Base-by-base conservation (phyloP, 2,888 invertebrate genomes). In the Strigamia transsilvanica region DNA sequence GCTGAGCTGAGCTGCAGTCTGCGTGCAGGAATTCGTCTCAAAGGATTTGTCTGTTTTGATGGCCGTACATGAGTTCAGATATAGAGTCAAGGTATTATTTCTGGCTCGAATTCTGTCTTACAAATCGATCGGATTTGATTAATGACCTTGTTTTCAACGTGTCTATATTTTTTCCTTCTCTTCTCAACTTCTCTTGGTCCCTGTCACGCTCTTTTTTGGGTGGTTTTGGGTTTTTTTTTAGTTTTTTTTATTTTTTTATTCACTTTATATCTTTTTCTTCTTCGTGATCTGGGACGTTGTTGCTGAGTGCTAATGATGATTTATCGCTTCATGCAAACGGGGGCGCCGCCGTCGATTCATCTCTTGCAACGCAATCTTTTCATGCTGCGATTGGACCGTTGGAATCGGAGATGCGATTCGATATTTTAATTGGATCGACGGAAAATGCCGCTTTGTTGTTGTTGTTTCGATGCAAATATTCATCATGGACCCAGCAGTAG, bases 121-220 rank as follows among this genome's bases (percentile, higher is more conserved):
- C 56, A 56, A 56, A 56, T 56, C 56, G 56, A 18, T 21, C 56
- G n/a, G 21, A 15, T 56, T 56, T 56, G 56, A 56, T 56, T 56
- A 56, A 56, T 56, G 56, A 56, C 56, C 56, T 56, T 56, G 56
- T 56, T 56, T 56, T 56, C 56, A 56, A 56, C 56, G 18, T 56
- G 56, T 56, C 56, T 56, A n/a, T 56, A 18, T 56, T 56, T 56
- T 56, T 18, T 56, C 9, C 9, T 21, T n/a, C 51, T 13, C 42
- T 1, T 51, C 51, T 51, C 51, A 51, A 51, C 51, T 51, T 51
- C 51, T 51, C 51, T 56, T 56, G 56, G 56, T 56, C 56, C 21
- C 56, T 56, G 56, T 56, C 56, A 56, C 18, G 18, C 2, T 21
- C 9, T 56, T 56, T 56, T 56, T 18, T 56, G 9, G 18, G 56